Evolutionary conservation across 2,113 vertebrate species (phyloP).

Genomic region (Nycticebus coucang): DNA sequence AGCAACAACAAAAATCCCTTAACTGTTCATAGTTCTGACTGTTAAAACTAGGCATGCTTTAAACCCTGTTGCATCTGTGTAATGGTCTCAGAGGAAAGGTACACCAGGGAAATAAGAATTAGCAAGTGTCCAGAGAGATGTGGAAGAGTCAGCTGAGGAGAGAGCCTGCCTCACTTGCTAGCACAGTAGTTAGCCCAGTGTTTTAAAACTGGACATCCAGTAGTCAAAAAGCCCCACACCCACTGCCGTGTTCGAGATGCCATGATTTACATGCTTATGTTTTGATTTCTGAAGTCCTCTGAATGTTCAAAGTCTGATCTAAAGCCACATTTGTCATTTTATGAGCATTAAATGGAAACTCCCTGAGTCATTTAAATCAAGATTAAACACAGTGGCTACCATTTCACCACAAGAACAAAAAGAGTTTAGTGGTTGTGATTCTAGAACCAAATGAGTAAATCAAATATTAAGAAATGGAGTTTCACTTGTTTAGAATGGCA

Average conservation of each 20-base stretch:
- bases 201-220: background rate
- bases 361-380: background rate
- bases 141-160: background rate
- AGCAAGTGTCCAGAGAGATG: background rate
- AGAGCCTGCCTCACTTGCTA: background rate
- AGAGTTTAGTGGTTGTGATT: background rate
- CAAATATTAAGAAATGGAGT: background rate
- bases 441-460: background rate
- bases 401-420: background rate
- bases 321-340: background rate
- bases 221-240: rapidly evolving
- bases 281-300: background rate
- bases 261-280: background rate
- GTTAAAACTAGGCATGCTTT: background rate
- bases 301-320: background rate
- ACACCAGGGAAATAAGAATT: background rate
- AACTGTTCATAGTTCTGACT: background rate
- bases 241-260: too few species aligned
- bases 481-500: background rate
- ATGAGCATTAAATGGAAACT: background rate
- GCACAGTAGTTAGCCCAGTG: background rate
- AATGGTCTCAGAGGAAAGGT: background rate
- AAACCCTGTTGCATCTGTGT: background rate
- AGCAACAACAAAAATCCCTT: background rate
- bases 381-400: background rate